These are phyloP conservation scores for Sinella curviseta DNA, from an alignment of 1,140 invertebrate species.

Conservation along the genomic window DNA sequence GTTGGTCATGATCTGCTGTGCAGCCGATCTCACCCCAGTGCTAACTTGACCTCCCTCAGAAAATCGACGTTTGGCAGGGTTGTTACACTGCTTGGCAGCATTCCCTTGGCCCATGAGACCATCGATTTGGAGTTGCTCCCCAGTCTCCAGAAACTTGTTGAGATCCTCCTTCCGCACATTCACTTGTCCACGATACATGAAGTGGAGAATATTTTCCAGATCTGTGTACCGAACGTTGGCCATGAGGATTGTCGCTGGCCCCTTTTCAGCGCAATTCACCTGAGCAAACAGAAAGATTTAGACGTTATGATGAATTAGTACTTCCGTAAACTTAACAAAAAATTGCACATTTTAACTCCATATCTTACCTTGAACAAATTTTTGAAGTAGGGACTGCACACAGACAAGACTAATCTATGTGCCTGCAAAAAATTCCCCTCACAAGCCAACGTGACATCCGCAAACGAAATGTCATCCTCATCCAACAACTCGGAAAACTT, in stretches of 20 bases:
- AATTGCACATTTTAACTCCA: not conserved
- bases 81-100: not conserved
- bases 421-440: not conserved
- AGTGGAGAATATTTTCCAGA: constrained; percentile 53
- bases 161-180: constrained; percentile 52
- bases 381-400: constrained; percentile 10
- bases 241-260: constrained; percentile 54
- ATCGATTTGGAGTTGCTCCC: constrained; percentile 52
- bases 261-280: constrained; percentile 14
- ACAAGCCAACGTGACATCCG: constrained; percentile 9
- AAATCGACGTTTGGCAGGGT: not conserved
- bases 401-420: not conserved
- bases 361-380: constrained; percentile 17
- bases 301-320: not conserved
- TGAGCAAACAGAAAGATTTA: not conserved
- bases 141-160: constrained; percentile 51
- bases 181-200: constrained; percentile 55
- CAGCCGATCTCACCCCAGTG: not conserved
- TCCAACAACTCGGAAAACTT: constrained; percentile 16
- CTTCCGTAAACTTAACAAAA: no score
- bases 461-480: not conserved
- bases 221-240: constrained; percentile 52
- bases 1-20: not conserved
- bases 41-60: not conserved
- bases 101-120: constrained; percentile 44